Base-by-base conservation (phyloP, 2,888 invertebrate species). In the Bugula neritina region DNA sequence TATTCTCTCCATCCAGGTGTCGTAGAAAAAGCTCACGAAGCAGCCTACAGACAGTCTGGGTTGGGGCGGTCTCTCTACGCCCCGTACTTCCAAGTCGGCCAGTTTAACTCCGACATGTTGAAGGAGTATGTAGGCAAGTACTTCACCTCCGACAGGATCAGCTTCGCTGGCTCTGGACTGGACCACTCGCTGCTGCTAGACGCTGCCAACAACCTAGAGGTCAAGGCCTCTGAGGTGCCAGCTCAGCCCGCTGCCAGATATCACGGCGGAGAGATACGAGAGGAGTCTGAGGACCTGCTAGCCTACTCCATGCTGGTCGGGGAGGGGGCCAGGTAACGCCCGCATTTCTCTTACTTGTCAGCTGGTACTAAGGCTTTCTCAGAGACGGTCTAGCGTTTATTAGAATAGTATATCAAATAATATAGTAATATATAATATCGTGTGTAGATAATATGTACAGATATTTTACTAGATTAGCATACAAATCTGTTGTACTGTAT, bases 261-360 rank as follows among this genome's bases (percentile, higher is more conserved):
- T 25, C 23, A 29, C 23, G 70, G 70, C 29, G 70, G 70, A 5
- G 70, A 70, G 52, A 25, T 21, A 2, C 2, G 70, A 29, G 70
- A 43, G 23, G 23, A 52, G 13, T 43, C 43, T 54, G 70, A 54
- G 54, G n/a, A 54, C 43, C 54, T 43, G 52, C 35, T 21, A 23
- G 54, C 70, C 23, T 54, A 29, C 31, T 27, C 54, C 17, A 17
- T 70, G 1, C 25, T 70, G 52, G 70, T 29, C 5, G 70, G 52
- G 17, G 70, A 70, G 29, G 70, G 70, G 2, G 70, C 70, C 13
- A 70, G 70, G 70, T 70, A 31, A 29, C 35, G 5, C 43, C 43
- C 17, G 17, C 43, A 43, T 5, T 43, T 17, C 17, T 43, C n/a
- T n/a, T n/a, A n/a, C n/a, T n/a, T n/a, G n/a, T n/a, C n/a, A n/a